phyloP scores from a whole-genome alignment of 2,888 invertebrate genomes.

The Thysanoteuthis rhombus region DNA sequence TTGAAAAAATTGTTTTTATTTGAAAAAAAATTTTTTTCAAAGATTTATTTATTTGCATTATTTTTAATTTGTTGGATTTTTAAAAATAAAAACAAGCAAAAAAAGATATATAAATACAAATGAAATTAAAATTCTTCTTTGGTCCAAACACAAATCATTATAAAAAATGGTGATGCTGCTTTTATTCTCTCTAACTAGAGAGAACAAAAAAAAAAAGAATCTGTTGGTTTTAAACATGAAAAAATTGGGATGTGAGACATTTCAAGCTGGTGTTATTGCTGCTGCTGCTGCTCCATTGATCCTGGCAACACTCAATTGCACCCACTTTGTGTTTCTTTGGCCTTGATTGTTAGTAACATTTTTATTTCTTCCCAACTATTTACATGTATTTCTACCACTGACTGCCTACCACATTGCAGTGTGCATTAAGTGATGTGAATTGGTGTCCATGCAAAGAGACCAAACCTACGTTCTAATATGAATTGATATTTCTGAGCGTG shows the following conservation, averaged over 20 bases:
- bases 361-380: not conserved
- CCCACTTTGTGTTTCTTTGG: not conserved
- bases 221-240: not conserved
- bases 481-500: not conserved
- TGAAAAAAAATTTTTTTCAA: not conserved
- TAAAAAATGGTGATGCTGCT: not conserved
- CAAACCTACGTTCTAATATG: not conserved
- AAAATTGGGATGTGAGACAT: not conserved
- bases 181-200: not conserved
- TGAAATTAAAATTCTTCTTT: not conserved
- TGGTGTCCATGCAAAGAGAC: not conserved
- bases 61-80: not conserved
- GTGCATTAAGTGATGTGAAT: not conserved
- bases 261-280: not conserved
- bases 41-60: slow-evolving; percentile 12
- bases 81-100: not conserved
- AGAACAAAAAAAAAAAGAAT: not conserved
- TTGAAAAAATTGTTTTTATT: not conserved
- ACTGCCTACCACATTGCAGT: not conserved
- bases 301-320: not conserved
- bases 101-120: not conserved
- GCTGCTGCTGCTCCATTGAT: not conserved
- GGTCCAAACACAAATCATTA: not conserved
- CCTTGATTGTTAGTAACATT: not conserved
- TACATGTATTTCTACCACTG: not conserved